Percentiles rank a stretch among this genome's conserved stretches.
Evolutionary conservation across 2,797 vertebrate genomes (phyloP).

Genomic region (Argentina silus): DNA sequence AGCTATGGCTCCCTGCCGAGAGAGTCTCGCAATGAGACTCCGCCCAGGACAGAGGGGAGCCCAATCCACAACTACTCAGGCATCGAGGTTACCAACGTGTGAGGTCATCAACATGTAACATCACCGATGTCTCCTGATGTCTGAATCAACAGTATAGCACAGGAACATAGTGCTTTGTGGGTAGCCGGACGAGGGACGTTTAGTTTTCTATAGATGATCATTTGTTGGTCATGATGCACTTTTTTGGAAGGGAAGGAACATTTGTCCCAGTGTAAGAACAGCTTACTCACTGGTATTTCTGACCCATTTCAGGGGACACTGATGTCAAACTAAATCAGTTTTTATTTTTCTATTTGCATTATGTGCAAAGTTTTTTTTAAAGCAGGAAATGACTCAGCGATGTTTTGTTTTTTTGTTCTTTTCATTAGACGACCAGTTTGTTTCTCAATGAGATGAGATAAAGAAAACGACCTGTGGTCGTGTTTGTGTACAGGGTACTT

Average conservation of each 20-base stretch:
- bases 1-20: constrained; percentile 73
- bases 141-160: neutral
- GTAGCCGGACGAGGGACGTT: constrained; percentile 30
- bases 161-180: constrained; percentile 37
- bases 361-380: constrained; percentile 52
- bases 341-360: constrained; percentile 71
- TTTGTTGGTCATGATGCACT: constrained; percentile 62
- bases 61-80: constrained; percentile 72
- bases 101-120: constrained; percentile 44
- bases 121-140: neutral
- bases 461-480: neutral
- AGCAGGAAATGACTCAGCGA: constrained; percentile 33
- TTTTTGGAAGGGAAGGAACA: constrained; percentile 40
- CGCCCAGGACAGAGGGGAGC: constrained; percentile 67
- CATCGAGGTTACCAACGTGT: constrained; percentile 81
- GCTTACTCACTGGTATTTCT: neutral
- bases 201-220: constrained; percentile 40
- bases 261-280: constrained; percentile 31
- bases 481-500: constrained; percentile 59
- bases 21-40: constrained; percentile 69
- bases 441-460: constrained; percentile 28
- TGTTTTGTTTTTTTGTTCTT: constrained; percentile 28
- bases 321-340: constrained; percentile 32
- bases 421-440: constrained; percentile 30
- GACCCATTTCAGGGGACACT: constrained; percentile 25